A percentile compares a stretch with the other conserved stretches of the same genome.
Conservation (phyloP, 2,888 invertebrate genomes). For the Amiota mariae region DNA sequence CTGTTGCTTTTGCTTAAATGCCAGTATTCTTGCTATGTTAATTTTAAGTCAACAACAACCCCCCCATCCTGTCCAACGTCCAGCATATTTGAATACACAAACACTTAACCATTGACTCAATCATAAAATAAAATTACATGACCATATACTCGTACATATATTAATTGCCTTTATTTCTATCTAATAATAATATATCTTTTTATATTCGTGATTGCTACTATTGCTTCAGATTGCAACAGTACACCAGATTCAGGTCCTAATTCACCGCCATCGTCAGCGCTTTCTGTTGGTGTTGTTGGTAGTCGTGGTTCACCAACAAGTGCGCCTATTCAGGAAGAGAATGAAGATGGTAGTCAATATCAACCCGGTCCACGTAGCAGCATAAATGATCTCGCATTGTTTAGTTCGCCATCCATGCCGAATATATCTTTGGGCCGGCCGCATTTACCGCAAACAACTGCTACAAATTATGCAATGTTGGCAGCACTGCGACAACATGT, state of each 20-base stretch:
- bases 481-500: slow-evolving; percentile 69
- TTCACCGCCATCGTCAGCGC: slow-evolving; percentile 79
- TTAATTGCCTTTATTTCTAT: slow-evolving; percentile 1
- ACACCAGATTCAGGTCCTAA: slow-evolving; percentile 85
- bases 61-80: too few relatives aligned
- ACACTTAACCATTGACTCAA: background rate
- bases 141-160: too few relatives aligned
- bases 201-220: background rate
- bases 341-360: slow-evolving; percentile 80
- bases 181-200: slow-evolving; percentile 1
- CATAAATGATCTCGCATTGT: slow-evolving; percentile 84
- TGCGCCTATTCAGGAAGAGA: slow-evolving; percentile 88
- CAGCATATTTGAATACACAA: too few relatives aligned
- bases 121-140: background rate
- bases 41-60: too few relatives aligned
- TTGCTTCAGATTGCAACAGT: slow-evolving; percentile 75
- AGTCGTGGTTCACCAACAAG: slow-evolving; percentile 80
- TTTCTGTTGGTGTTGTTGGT: slow-evolving; percentile 70
- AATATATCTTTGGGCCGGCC: slow-evolving; percentile 95
- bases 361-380: slow-evolving; percentile 79
- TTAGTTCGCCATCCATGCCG: slow-evolving; percentile 96
- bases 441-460: slow-evolving; percentile 74
- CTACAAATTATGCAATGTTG: slow-evolving; percentile 66
- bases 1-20: too few relatives aligned
- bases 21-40: too few relatives aligned